phyloP scores from a whole-genome alignment of 2,797 vertebrate species.

The Eospalax fontanierii region DNA sequence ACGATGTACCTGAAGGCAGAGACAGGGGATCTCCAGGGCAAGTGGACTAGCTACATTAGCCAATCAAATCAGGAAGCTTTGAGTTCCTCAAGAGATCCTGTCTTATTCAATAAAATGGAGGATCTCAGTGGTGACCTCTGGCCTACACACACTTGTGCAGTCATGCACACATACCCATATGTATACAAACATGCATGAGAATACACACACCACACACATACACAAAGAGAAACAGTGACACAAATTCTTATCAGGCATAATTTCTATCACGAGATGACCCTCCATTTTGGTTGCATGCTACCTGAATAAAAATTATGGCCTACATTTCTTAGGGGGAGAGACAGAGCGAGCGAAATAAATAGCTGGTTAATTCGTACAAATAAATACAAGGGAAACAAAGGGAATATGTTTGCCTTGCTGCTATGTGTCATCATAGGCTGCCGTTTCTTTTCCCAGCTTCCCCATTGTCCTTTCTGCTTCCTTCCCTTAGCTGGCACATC shows the following conservation, averaged over 20 bases:
- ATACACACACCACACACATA: neutral
- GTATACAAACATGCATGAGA: too few relatives aligned
- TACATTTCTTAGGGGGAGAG: neutral
- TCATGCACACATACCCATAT: neutral
- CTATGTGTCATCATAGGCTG: neutral
- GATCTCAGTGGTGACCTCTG: neutral
- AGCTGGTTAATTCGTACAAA: neutral
- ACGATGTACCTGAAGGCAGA: too few relatives aligned
- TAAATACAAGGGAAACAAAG: neutral
- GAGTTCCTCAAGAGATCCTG: neutral
- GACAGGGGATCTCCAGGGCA: neutral
- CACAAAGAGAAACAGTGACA: neutral
- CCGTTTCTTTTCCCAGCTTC: neutral
- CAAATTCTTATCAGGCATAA: neutral
- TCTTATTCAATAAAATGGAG: neutral
- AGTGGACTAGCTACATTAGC: neutral
- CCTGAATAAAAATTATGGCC: neutral
- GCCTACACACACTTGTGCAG: neutral
- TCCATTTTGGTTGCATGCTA: neutral
- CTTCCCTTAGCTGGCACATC: neutral
- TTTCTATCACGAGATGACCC: neutral
- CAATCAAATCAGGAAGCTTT: neutral
- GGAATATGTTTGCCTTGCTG: neutral
- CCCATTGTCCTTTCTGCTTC: neutral
- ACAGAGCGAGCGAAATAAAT: neutral